Conservation (phyloP, 2,888 invertebrate genomes). For the Polymixis lichenea region DNA sequence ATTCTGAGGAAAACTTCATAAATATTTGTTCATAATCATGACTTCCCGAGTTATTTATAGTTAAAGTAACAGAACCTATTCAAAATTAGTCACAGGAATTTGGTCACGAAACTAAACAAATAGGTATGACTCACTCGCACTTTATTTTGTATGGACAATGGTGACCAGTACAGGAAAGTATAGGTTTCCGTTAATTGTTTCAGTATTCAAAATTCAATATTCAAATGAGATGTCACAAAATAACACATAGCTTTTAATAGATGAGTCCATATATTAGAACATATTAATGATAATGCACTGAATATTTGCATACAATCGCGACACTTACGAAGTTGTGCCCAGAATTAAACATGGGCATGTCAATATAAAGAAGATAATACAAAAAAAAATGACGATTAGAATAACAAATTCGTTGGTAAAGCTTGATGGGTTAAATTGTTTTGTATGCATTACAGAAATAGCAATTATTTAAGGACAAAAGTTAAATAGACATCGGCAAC, state of each 20-base stretch:
- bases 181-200: slow-evolving; percentile 63
- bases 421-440: neutral
- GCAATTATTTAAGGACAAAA: neutral
- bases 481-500: neutral
- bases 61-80: slow-evolving; percentile 1
- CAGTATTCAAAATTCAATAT: slow-evolving; percentile 58
- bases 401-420: neutral
- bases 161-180: slow-evolving; percentile 47
- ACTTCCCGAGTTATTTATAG: neutral
- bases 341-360: slow-evolving; percentile 57
- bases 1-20: slow-evolving; percentile 15
- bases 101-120: slow-evolving; percentile 17
- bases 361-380: slow-evolving; percentile 26
- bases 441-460: neutral
- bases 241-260: slow-evolving; percentile 61
- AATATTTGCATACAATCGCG: slow-evolving; percentile 76
- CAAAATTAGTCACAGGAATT: slow-evolving; percentile 25
- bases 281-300: slow-evolving; percentile 50
- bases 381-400: slow-evolving; percentile 25
- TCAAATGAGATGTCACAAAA: slow-evolving; percentile 64
- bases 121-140: slow-evolving; percentile 37
- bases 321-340: slow-evolving; percentile 62
- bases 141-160: slow-evolving; percentile 45
- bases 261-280: slow-evolving; percentile 59
- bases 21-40: slow-evolving; percentile 3